Percentiles rank a stretch among this genome's conserved stretches.
These are phyloP conservation scores for Yponomeuta sedellus DNA, from an alignment of 2,888 invertebrate genomes.

Conservation along the genomic window DNA sequence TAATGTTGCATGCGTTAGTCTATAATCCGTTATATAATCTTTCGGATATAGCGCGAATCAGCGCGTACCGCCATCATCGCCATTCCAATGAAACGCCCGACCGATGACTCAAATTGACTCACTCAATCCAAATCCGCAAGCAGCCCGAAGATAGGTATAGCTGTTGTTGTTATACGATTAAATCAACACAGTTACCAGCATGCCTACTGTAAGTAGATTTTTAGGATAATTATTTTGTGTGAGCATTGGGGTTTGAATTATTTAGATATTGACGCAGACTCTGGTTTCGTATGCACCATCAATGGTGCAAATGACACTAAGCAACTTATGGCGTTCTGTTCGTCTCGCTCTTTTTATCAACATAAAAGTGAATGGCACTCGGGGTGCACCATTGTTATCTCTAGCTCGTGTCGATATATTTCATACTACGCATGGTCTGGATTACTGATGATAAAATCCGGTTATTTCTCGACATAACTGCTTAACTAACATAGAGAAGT, in stretches of 20 bases:
- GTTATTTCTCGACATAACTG: slow-evolving; percentile 4
- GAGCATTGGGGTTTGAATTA: too few relatives aligned
- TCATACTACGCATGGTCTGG: too few relatives aligned
- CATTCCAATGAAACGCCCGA: slow-evolving; percentile 43
- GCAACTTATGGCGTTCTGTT: too few relatives aligned
- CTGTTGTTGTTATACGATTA: background rate
- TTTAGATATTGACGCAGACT: too few relatives aligned
- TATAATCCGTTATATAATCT: background rate
- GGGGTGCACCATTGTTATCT: too few relatives aligned
- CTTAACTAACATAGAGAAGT: background rate
- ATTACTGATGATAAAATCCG: background rate
- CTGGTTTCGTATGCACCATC: too few relatives aligned
- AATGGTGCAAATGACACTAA: too few relatives aligned
- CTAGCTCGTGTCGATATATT: too few relatives aligned
- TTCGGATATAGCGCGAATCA: background rate
- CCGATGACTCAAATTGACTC: slow-evolving; percentile 39
- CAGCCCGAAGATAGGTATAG: background rate
- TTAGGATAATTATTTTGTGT: too few relatives aligned
- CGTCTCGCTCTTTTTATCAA: too few relatives aligned
- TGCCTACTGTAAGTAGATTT: background rate
- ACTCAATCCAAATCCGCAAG: slow-evolving; percentile 8
- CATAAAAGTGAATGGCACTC: too few relatives aligned
- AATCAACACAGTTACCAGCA: slow-evolving; percentile 2
- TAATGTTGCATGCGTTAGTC: background rate
- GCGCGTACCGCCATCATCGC: slow-evolving; percentile 27